Base-by-base conservation (phyloP, 2,797 vertebrate species). In the Ispidina picta region DNA sequence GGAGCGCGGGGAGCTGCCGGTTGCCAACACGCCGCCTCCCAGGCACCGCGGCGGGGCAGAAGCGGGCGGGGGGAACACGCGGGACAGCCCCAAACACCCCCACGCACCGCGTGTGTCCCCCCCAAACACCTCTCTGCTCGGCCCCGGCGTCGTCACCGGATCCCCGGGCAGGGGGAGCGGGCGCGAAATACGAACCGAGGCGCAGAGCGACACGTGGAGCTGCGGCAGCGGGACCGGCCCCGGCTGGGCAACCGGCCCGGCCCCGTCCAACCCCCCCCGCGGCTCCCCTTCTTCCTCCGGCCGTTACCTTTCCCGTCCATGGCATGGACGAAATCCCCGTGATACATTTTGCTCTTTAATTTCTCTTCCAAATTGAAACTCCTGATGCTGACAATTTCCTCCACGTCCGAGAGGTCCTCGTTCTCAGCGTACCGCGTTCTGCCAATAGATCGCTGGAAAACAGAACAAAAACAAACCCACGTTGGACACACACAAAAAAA, bases 361-460 rank as follows among this genome's bases (percentile, higher is more conserved):
- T 99, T 99, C 81, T 99, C 98, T 93, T 99, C 99, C 97, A 99
- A 95, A 92, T 97, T 98, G 97, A 99, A 99, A 64, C 98, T 98
- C 95, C 99, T 97, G 96, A 99, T 97, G 95, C 98, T 99, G 59
- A 97, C 98, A 21, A 99, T 99, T 95, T 99, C 99, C 82, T 99
- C 99, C 86, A 99, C 98, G 72, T 99, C 99, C 21, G 99, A 99
- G 71, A 98, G 91, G 94, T 99, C 99, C 89, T 99, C 99, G 90
- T 99, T 98, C 87, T 99, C 99, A 88, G 99, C 99, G 96, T 99
- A 99, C 93, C 99, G 98, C 97, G 98, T 98, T 96, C 99, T 98
- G 97, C 98, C 98, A 93, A 99, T 98, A 93, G 98, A 98, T 77
- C 99, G 98, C 99, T 99, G 96, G 62, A 92, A 95, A 95, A 96